Evolutionary conservation across 2,888 invertebrate species (phyloP).

Genomic region (Cryptophagus acutangulus): DNA sequence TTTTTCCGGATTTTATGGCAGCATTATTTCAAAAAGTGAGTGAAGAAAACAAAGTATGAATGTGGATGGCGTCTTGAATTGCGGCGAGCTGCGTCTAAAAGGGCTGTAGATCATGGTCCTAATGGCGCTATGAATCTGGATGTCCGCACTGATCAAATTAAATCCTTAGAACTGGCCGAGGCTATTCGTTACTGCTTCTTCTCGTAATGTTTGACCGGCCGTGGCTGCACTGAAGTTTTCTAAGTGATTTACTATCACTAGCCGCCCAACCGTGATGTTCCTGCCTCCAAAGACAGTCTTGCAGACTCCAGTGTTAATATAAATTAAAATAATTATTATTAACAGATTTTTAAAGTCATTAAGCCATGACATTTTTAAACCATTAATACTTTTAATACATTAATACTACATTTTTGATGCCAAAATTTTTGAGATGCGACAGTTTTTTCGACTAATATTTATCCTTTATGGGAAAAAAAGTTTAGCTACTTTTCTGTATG

Average conservation of each 20-base stretch:
- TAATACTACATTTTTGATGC: too few species aligned
- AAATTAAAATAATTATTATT: too few species aligned
- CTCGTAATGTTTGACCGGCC: slow-evolving; percentile 38
- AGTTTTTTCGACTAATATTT: slow-evolving; percentile 36
- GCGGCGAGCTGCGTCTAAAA: slow-evolving; percentile 43
- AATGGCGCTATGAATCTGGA: slow-evolving; percentile 52
- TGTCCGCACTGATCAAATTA: slow-evolving; percentile 52
- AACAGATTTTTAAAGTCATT: too few species aligned
- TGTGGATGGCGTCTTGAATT: slow-evolving; percentile 34
- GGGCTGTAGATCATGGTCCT: slow-evolving; percentile 49
- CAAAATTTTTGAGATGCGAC: too few species aligned
- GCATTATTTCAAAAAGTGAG: too few species aligned
- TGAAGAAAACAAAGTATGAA: too few species aligned
- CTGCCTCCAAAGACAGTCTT: neutral
- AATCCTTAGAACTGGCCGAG: slow-evolving; percentile 46
- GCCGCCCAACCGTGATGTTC: slow-evolving; percentile 1
- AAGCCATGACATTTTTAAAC: too few species aligned
- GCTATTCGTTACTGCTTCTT: slow-evolving; percentile 38
- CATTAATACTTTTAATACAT: too few species aligned
- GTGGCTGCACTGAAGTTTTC: slow-evolving; percentile 32
- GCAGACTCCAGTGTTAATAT: too few species aligned
- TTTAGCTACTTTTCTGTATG: slow-evolving; percentile 19
- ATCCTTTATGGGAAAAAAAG: slow-evolving; percentile 50
- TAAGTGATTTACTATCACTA: slow-evolving; percentile 31
- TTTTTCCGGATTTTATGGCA: too few species aligned